phyloP scores from a whole-genome alignment of 2,113 vertebrate species.

The Petromus typicus region DNA sequence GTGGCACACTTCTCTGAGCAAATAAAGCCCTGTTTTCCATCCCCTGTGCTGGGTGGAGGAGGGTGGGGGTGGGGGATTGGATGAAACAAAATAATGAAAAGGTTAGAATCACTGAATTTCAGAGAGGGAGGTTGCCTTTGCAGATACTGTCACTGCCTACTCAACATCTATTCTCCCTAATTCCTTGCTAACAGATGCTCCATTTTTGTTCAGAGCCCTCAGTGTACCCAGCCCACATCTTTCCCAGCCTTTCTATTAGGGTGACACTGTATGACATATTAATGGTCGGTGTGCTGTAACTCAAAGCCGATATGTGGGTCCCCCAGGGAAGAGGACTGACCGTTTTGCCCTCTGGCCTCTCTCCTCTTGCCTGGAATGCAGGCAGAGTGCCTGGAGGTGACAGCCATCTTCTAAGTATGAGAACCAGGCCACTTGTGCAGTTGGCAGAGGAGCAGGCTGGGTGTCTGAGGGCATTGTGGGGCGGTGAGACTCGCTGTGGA shows the following conservation, averaged over 20 bases:
- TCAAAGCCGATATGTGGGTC: background rate
- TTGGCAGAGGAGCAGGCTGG: background rate
- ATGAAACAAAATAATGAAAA: conserved; percentile 3
- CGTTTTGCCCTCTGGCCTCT: background rate
- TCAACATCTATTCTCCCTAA: background rate
- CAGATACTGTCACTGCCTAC: background rate
- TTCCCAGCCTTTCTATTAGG: conserved; percentile 8
- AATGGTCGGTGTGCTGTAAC: background rate
- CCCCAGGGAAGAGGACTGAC: background rate
- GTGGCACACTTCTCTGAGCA: background rate
- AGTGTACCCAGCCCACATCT: background rate
- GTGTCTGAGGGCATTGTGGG: background rate
- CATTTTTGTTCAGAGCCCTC: background rate
- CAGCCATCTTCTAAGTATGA: background rate
- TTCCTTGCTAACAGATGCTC: conserved; percentile 10
- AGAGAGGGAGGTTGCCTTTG: background rate
- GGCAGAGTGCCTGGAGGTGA: background rate
- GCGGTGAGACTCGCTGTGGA: background rate
- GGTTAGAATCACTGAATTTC: conserved; percentile 22
- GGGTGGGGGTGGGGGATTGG: background rate
- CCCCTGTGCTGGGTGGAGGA: background rate
- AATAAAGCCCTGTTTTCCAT: background rate
- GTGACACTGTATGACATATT: background rate
- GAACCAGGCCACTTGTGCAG: background rate
- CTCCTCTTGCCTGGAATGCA: conserved; percentile 1